These are phyloP conservation scores for Lycia hirtaria DNA, from an alignment of 2,888 invertebrate species.

Conservation along the genomic window DNA sequence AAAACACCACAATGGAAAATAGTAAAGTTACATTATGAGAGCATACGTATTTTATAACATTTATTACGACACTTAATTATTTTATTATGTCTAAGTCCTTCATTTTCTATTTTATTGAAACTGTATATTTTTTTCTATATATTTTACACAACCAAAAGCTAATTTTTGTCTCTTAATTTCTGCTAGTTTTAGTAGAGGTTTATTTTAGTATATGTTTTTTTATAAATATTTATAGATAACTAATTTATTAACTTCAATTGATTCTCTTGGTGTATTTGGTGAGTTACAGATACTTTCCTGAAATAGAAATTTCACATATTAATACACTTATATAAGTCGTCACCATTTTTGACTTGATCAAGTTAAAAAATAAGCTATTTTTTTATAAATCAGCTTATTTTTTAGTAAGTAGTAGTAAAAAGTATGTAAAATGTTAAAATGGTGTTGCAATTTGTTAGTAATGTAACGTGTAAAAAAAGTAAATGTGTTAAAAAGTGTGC, in stretches of 20 bases:
- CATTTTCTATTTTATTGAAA: constrained; percentile 33
- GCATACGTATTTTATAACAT: constrained; percentile 8
- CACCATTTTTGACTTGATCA: no score
- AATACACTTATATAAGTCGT: no score
- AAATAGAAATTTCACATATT: constrained; percentile 43
- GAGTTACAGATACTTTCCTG: constrained; percentile 80
- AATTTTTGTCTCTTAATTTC: constrained; percentile 28
- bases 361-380: no score
- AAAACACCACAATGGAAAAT: constrained; percentile 27
- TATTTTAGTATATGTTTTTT: constrained; percentile 24
- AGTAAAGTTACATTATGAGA: constrained; percentile 18
- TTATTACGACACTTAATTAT: constrained; percentile 5
- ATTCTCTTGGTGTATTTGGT: constrained; percentile 54
- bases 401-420: no score
- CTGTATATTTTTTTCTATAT: constrained; percentile 30
- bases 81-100: constrained; percentile 15
- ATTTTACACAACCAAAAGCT: constrained; percentile 44
- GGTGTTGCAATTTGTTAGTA: no score
- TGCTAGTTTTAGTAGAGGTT: constrained; percentile 25
- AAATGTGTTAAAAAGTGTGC: no score
- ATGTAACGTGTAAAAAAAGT: no score
- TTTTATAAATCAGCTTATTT: no score
- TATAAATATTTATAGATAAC: constrained; percentile 34
- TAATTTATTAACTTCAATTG: constrained; percentile 41
- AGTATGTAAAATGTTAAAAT: no score